A percentile compares a stretch with the other conserved stretches of the same genome.
Evolutionary conservation across 2,797 vertebrate genomes (phyloP).

Genomic region (Scyliorhinus canicula): DNA sequence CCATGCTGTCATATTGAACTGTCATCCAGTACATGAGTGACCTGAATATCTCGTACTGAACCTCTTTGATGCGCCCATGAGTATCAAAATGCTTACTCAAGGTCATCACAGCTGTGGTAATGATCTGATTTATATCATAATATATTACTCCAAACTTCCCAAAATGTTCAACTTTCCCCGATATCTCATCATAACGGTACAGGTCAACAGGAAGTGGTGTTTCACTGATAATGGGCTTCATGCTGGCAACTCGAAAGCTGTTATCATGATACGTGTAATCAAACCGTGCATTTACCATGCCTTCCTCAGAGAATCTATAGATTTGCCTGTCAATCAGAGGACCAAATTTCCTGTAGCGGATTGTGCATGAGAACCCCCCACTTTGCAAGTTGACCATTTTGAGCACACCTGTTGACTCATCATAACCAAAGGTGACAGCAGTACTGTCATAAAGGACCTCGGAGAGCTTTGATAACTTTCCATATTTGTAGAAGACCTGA

Average conservation of each 20-base stretch:
- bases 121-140: conserved; percentile 98
- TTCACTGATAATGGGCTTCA: conserved; percentile 97
- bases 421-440: conserved; percentile 90
- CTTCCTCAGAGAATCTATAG: conserved; percentile 95
- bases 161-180: conserved; percentile 91
- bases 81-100: conserved; percentile 98
- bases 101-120: conserved; percentile 98
- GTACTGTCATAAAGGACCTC: conserved; percentile 96
- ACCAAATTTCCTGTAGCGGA: conserved; percentile 93
- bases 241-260: conserved; percentile 95
- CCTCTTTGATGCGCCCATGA: conserved; percentile 95
- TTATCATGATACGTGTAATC: conserved; percentile 98
- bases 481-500: conserved; percentile 95
- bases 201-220: conserved; percentile 93
- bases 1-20: conserved; percentile 97
- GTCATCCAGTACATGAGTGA: conserved; percentile 99
- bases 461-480: conserved; percentile 87
- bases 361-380: conserved; percentile 93
- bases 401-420: conserved; percentile 89
- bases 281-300: conserved; percentile 96
- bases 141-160: conserved; percentile 99
- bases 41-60: conserved; percentile 96
- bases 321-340: conserved; percentile 96
- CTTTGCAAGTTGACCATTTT: conserved; percentile 98
- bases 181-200: conserved; percentile 94